phyloP scores from a whole-genome alignment of 2,113 vertebrate genomes.

The Gnathonemus echidnorhynchus region DNA sequence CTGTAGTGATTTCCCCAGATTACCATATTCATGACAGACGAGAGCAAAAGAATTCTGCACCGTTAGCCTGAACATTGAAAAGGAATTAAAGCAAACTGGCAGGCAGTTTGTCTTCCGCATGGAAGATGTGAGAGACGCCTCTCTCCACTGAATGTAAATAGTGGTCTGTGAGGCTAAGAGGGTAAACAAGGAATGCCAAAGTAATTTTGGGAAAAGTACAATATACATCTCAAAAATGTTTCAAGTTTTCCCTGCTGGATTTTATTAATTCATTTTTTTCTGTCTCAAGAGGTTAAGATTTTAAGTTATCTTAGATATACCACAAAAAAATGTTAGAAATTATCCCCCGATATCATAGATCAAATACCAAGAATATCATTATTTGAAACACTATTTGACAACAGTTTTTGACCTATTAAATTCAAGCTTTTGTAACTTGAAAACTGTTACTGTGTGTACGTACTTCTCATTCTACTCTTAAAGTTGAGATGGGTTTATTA shows the following conservation, averaged over 20 bases:
- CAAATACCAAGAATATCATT: neutral
- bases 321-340: neutral
- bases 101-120: slow-evolving; percentile 75
- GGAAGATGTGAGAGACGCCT: slow-evolving; percentile 61
- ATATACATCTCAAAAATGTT: neutral
- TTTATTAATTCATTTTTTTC: neutral
- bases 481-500: neutral
- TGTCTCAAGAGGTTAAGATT: neutral
- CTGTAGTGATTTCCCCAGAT: slow-evolving; percentile 76
- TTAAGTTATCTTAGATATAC: neutral
- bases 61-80: slow-evolving; percentile 60
- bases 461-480: neutral
- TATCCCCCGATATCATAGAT: neutral
- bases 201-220: neutral
- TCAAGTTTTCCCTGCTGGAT: neutral
- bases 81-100: slow-evolving; percentile 68
- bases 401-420: neutral
- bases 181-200: neutral
- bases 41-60: slow-evolving; percentile 68
- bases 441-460: neutral
- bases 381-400: neutral
- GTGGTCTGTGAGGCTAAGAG: slow-evolving; percentile 59
- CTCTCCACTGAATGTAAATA: slow-evolving; percentile 61
- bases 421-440: neutral
- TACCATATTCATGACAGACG: slow-evolving; percentile 80